Percentiles rank a stretch among this genome's conserved stretches.
Evolutionary conservation across 2,888 invertebrate genomes (phyloP).

Genomic region (Eupithecia centaureata): DNA sequence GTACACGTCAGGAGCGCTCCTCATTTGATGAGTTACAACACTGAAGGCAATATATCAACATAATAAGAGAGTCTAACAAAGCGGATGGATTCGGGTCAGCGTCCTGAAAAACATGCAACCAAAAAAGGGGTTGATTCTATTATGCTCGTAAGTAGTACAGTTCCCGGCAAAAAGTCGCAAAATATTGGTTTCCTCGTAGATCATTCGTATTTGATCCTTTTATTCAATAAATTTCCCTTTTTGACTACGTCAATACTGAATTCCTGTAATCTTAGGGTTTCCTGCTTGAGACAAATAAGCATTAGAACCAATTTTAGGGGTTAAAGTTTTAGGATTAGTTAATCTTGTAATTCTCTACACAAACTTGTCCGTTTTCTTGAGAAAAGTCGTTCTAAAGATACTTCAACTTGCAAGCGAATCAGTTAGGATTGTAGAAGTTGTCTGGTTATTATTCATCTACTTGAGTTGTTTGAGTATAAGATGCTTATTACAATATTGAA

Average conservation of each 20-base stretch:
- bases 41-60: conserved; percentile 40
- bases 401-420: conserved; percentile 17
- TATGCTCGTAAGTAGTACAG: conserved; percentile 33
- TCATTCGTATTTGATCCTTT: conserved; percentile 22
- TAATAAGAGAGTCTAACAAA: conserved; percentile 44
- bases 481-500: conserved; percentile 18
- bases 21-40: conserved; percentile 43
- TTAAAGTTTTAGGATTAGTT: conserved; percentile 43
- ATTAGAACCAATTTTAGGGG: neutral
- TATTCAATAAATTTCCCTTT: neutral
- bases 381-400: conserved; percentile 25
- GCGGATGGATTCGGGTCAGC: conserved; percentile 36
- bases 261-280: conserved; percentile 34
- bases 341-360: conserved; percentile 19
- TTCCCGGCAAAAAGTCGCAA: conserved; percentile 8
- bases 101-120: conserved; percentile 38
- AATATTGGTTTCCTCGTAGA: neutral
- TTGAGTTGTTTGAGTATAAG: conserved; percentile 14
- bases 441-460: conserved; percentile 12
- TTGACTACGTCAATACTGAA: neutral
- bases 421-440: conserved; percentile 19
- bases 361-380: conserved; percentile 37
- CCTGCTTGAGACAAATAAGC: conserved; percentile 18
- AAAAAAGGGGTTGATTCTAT: conserved; percentile 33
- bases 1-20: conserved; percentile 38